Evolutionary conservation across 2,113 vertebrate species (phyloP), one percentile per base, ranked within the genome.

Genomic region (Uria aalge): DNA sequence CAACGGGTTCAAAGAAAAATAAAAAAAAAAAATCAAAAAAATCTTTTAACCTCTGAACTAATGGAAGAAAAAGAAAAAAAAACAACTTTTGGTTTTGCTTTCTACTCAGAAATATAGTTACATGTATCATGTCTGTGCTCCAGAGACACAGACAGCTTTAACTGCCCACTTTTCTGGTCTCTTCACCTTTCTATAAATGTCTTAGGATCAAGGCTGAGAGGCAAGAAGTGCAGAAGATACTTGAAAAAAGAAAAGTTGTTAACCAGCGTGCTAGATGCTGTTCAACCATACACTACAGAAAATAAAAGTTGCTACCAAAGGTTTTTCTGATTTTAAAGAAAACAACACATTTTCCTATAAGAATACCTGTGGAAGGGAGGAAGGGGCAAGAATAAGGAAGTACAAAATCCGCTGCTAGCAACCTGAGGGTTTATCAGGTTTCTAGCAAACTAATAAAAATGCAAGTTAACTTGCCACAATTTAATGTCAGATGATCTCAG

Each of bases 401-500:
- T 17, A 45, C 32, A 83, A 68, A 7, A 36, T 12, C 30, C 26
- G 23, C 30, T 13, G 63, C 19, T 14, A 63, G 9, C 43, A 59
- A 75, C 36, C 26, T 15, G 11, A 55, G 29, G 9, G 34, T 16
- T 32, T 60, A 40, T 47, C 76, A 23, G 15, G 40, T 76, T 86
- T 55, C 74, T 48, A 82, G 57, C 34, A 69, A 90, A 88, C 62
- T 64, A 90, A 87, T 82, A 79, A 81, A 94, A 94, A 60, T 5
- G 48, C 18, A 11, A 92, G 64, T 55, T 81, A 78, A 88, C 30
- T 82, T 85, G 80, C 56, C 87, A 78, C 84, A 88, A 48, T 85
- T 92, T 75, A 27, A 60, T 45, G 80, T 55, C 85, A 94, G 66
- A 96, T 88, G 84, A 97, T 92, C 93, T 96, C 94, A 96, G 93